phyloP scores from a whole-genome alignment of 2,113 vertebrate species.

The Thryonomys swinderianus region DNA sequence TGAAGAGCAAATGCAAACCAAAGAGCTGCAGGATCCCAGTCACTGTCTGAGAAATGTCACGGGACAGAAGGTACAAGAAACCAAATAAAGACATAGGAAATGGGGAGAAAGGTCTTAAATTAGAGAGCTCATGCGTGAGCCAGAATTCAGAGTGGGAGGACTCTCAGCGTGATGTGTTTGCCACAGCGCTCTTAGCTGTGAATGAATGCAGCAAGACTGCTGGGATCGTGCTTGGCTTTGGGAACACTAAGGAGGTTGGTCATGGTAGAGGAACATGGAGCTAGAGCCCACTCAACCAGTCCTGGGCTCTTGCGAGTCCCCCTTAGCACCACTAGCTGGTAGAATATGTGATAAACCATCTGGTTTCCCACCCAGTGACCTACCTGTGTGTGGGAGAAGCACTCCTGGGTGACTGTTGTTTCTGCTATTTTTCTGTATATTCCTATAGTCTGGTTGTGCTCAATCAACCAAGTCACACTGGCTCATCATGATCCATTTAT shows the following conservation, averaged over 20 bases:
- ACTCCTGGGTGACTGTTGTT: not conserved
- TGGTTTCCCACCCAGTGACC: not conserved
- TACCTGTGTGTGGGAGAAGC: not conserved
- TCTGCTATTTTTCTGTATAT: not conserved
- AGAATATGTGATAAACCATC: not conserved
- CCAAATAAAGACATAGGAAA: constrained; percentile 16
- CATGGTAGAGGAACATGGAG: not conserved
- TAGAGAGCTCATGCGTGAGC: not conserved
- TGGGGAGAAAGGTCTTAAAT: not conserved
- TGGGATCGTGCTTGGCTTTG: not conserved
- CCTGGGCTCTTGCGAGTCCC: not conserved
- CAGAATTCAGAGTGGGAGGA: not conserved
- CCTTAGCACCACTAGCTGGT: not conserved
- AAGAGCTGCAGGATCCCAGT: not conserved
- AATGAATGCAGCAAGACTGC: not conserved
- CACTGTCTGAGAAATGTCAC: constrained; percentile 2
- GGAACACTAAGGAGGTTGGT: not conserved
- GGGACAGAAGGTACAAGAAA: constrained; percentile 23
- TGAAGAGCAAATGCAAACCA: constrained; percentile 36
- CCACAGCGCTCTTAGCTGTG: not conserved
- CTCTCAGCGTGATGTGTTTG: constrained; percentile 19
- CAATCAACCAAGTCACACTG: not conserved
- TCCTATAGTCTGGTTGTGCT: not conserved
- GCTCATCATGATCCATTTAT: not conserved
- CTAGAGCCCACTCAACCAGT: not conserved